phyloP scores from a whole-genome alignment of 1,140 invertebrate species.

The Drosophila orena region DNA sequence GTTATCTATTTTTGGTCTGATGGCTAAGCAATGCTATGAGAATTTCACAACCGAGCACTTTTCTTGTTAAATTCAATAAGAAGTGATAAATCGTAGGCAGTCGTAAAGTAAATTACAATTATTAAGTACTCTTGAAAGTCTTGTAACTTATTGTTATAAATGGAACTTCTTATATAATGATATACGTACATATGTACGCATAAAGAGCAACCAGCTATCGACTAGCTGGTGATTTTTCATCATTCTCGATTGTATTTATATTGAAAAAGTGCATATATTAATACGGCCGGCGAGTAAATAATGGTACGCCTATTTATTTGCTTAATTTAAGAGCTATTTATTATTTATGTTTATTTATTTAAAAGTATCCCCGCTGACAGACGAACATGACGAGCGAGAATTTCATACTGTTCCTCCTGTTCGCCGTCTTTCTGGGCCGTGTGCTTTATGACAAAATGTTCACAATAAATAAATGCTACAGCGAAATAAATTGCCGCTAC shows the following conservation, averaged over 20 bases:
- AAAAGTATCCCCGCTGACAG: conserved; percentile 48
- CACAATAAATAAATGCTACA: conserved; percentile 71
- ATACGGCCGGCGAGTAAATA: conserved; percentile 27
- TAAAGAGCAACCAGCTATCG: conserved; percentile 6
- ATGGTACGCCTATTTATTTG: conserved; percentile 52
- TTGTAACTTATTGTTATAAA: too few species aligned
- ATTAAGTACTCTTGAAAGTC: too few species aligned
- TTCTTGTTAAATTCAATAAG: background rate
- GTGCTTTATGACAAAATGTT: conserved; percentile 79
- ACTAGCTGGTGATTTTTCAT: background rate
- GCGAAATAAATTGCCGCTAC: conserved; percentile 62
- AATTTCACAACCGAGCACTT: background rate
- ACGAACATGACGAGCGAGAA: conserved; percentile 61
- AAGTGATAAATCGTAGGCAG: background rate
- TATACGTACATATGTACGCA: too few species aligned
- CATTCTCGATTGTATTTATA: conserved; percentile 9
- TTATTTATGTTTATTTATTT: conserved; percentile 37
- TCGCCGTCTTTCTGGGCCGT: conserved; percentile 6
- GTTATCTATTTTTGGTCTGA: conserved; percentile 11
- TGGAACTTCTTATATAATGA: too few species aligned
- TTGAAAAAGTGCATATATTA: background rate
- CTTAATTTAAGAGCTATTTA: conserved; percentile 54
- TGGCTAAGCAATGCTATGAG: background rate
- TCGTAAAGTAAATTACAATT: background rate
- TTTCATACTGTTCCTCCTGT: conserved; percentile 32